phyloP scores from a whole-genome alignment of 2,113 vertebrate species.

The Mionectes macconnelli region DNA sequence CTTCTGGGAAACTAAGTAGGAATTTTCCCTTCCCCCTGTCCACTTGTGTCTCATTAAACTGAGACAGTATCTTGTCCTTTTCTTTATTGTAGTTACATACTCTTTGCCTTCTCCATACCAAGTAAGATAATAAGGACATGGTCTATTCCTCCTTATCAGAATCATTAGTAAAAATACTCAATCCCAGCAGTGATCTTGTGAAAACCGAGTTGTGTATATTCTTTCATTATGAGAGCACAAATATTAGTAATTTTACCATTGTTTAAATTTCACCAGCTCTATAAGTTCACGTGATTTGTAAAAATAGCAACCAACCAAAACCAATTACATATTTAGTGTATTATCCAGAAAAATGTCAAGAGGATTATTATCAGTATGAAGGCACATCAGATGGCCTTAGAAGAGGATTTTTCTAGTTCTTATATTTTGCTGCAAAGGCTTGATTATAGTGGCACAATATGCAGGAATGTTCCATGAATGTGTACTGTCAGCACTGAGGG shows the following conservation, averaged over 20 bases:
- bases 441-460: not conserved
- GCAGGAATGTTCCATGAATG: not conserved
- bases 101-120: not conserved
- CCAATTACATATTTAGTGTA: not conserved
- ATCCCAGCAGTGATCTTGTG: not conserved
- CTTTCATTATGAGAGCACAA: not conserved
- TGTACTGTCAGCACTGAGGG: not conserved
- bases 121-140: not conserved
- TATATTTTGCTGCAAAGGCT: not conserved
- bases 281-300: not conserved
- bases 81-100: not conserved
- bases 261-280: not conserved
- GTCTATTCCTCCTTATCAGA: not conserved
- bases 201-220: not conserved
- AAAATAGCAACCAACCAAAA: not conserved
- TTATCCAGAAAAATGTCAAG: not conserved
- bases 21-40: no score
- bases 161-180: not conserved
- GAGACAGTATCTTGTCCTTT: not conserved
- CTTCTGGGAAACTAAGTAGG: no score
- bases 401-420: not conserved
- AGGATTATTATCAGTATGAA: not conserved
- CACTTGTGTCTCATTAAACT: no score
- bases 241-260: not conserved
- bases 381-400: not conserved